Base-by-base conservation (phyloP, 2,113 vertebrate genomes). In the Ctenodactylus gundi region DNA sequence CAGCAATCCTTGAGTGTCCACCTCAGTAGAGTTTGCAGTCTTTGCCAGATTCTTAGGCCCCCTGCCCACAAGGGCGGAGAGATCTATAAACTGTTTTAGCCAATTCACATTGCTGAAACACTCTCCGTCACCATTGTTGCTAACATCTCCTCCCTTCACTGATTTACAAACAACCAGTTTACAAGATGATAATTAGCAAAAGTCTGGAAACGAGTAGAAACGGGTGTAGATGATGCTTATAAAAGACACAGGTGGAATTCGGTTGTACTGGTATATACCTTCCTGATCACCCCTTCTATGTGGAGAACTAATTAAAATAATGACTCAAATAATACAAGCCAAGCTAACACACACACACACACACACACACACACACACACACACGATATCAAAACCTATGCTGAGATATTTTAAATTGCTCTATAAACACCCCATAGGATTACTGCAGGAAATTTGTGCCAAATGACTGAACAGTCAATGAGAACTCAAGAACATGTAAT, bases 251-350 rank as follows among this genome's bases (percentile, higher is more conserved):
- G 62, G 53, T 65, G 55, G 57, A 80, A 72, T 94, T 77, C 67
- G 13, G 3, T 62, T 77, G 55, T 62, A 72, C 87, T 44, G 60
- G 62, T 67, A 14, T 20, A 36, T 18, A 82, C n/a, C 60, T 41
- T 82, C 44, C 10, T 34, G 36, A 34, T 55, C 49, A 65, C 27
- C 13, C 12, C 4, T 67, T 78, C 49, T 41, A 6, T 41, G 31
- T 68, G n/a, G 20, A 14, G 72, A 31, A 57, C 60, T 85, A 82
- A 94, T 70, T 85, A 94, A 85, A 82, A 80, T 39, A 58, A 36
- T 18, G 14, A 7, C 4, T 18, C 12, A 20, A 51, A 75, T 49
- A 25, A 64, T 41, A 7, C 6, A 44, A 31, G 18, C 7, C 57
- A 7, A 62, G 12, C 20, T 21, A 14, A 51, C 10, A 25, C 25